Evolutionary conservation across 2,888 invertebrate genomes (phyloP).

Genomic region (Ormyrus thymus): DNA sequence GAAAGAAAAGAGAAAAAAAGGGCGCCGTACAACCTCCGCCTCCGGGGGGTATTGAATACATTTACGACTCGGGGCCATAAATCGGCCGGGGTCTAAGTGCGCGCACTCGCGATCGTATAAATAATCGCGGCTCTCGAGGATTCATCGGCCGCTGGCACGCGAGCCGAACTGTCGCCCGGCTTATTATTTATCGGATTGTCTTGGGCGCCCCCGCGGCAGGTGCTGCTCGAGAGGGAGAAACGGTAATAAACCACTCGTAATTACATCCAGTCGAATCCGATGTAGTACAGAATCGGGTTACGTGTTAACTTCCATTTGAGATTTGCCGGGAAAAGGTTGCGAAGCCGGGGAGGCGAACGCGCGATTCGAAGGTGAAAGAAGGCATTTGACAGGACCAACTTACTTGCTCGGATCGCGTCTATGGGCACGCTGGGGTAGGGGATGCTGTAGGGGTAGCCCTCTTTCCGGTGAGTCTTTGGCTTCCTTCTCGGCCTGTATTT

Average conservation of each 20-base stretch:
- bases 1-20: background rate
- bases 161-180: conserved; percentile 65
- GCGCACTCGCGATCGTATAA: conserved; percentile 29
- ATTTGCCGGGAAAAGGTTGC: no score
- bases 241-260: no score
- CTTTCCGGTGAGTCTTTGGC: conserved; percentile 91
- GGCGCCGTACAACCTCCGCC: conserved; percentile 14
- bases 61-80: conserved; percentile 27
- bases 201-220: conserved; percentile 38
- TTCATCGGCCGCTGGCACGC: conserved; percentile 61
- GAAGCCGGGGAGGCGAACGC: no score
- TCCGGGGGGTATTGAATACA: conserved; percentile 21
- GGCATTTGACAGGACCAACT: conserved; percentile 67
- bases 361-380: background rate
- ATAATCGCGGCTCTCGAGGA: conserved; percentile 26
- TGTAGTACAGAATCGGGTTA: no score
- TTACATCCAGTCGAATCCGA: no score
- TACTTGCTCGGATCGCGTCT: conserved; percentile 91
- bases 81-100: conserved; percentile 1
- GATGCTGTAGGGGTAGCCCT: conserved; percentile 94
- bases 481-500: conserved; percentile 94
- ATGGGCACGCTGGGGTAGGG: conserved; percentile 94
- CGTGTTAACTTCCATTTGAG: no score
- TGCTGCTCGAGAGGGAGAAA: no score
- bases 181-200: conserved; percentile 70